Conservation (phyloP, 2,113 vertebrate genomes). For the Macrotus californicus region DNA sequence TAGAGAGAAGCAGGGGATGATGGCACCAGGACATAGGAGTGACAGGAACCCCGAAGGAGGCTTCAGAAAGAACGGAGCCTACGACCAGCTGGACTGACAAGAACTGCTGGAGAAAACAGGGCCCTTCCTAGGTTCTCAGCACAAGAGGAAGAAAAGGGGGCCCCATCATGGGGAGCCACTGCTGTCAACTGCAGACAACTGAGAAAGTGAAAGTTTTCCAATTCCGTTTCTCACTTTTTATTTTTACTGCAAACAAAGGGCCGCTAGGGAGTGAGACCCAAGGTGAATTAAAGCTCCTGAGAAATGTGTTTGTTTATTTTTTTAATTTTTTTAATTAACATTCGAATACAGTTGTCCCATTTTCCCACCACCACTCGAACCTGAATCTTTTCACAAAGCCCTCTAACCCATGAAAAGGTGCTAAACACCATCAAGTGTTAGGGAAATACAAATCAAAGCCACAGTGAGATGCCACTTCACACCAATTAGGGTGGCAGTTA, state of each 20-base stretch:
- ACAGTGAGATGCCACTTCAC: too few relatives aligned
- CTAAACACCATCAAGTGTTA: too few relatives aligned
- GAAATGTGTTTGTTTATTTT: not conserved
- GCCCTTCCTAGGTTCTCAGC: too few relatives aligned
- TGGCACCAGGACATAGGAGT: not conserved
- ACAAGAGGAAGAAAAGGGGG: not conserved
- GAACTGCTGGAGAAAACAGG: not conserved
- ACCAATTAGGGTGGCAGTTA: not conserved
- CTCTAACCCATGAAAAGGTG: too few relatives aligned
- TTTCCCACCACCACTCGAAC: not conserved
- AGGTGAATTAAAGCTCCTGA: not conserved
- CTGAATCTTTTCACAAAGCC: not conserved
- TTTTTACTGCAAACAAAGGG: not conserved
- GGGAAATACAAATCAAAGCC: not conserved
- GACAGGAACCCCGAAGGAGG: too few relatives aligned
- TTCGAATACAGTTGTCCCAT: too few relatives aligned
- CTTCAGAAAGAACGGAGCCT: not conserved
- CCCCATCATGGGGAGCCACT: not conserved
- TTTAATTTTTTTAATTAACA: too few relatives aligned
- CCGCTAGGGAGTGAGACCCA: not conserved
- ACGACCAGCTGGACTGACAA: not conserved
- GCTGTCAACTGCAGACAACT: not conserved
- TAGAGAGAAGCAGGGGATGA: not conserved
- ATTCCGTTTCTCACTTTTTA: not conserved
- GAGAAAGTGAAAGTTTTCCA: not conserved